Evolutionary conservation across 2,888 invertebrate species (phyloP).

Genomic region (Melinopterus prodromus): DNA sequence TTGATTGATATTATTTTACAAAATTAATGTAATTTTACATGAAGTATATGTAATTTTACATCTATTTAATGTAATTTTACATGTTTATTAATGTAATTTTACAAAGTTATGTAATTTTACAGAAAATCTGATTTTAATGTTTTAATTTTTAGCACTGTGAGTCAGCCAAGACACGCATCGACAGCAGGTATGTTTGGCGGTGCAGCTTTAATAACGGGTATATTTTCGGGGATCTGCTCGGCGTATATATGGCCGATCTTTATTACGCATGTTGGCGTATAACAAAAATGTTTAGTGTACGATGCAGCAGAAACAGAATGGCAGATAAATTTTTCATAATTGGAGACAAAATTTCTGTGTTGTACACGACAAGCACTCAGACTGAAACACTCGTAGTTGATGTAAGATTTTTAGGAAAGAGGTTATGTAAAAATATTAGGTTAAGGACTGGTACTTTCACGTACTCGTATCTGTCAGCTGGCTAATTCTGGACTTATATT

Average conservation of each 20-base stretch:
- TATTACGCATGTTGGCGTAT: slow-evolving; percentile 60
- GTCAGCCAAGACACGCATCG: slow-evolving; percentile 78
- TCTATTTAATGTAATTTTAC: slow-evolving; percentile 7
- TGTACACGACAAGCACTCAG: slow-evolving; percentile 13
- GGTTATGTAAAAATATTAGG: not conserved
- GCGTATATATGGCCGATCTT: slow-evolving; percentile 75
- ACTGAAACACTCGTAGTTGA: slow-evolving; percentile 13
- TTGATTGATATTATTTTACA: slow-evolving; percentile 17
- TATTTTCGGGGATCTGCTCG: slow-evolving; percentile 83
- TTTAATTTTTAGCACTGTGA: slow-evolving; percentile 70
- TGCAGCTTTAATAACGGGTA: slow-evolving; percentile 89
- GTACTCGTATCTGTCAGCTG: too few species aligned
- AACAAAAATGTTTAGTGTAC: slow-evolving; percentile 61
- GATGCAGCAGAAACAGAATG: slow-evolving; percentile 54
- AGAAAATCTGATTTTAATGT: slow-evolving; percentile 8
- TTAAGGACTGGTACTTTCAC: not conserved
- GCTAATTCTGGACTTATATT: too few species aligned
- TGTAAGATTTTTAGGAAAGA: not conserved
- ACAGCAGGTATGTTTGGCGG: slow-evolving; percentile 97
- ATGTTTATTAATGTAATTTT: slow-evolving; percentile 19
- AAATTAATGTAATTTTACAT: slow-evolving; percentile 14
- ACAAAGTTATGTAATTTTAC: slow-evolving; percentile 5
- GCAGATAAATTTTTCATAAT: slow-evolving; percentile 45
- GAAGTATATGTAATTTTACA: slow-evolving; percentile 7
- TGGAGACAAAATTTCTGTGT: slow-evolving; percentile 16